Conservation (phyloP, 1,140 invertebrate genomes). For the Tyrophagus putrescentiae region DNA sequence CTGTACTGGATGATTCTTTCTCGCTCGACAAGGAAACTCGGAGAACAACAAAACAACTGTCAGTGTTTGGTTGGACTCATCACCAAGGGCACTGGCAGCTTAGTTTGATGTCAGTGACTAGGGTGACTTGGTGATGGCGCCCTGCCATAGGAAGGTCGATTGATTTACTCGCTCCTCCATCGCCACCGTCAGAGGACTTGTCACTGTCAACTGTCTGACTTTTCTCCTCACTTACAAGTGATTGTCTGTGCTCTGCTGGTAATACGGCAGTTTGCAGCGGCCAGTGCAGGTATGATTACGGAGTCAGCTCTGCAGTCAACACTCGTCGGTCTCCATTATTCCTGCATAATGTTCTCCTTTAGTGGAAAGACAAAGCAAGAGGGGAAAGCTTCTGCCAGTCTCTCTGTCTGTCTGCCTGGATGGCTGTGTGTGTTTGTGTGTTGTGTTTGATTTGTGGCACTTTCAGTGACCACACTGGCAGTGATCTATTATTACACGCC, state of each 20-base stretch:
- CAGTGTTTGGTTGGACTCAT: too few relatives aligned
- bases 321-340: neutral
- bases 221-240: too few relatives aligned
- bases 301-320: neutral
- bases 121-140: neutral
- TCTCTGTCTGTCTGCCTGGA: neutral
- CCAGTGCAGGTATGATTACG: too few relatives aligned
- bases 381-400: neutral
- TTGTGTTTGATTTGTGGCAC: neutral
- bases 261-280: too few relatives aligned
- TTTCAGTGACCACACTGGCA: neutral
- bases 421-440: neutral
- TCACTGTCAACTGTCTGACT: neutral
- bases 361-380: neutral
- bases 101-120: too few relatives aligned
- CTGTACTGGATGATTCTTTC: too few relatives aligned
- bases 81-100: too few relatives aligned
- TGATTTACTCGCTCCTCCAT: neutral
- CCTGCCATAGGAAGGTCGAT: neutral
- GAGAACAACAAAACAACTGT: too few relatives aligned
- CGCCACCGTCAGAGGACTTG: neutral
- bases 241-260: too few relatives aligned
- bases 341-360: neutral
- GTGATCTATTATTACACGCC: constrained; percentile 5
- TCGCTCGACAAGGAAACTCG: too few relatives aligned